phyloP scores from a whole-genome alignment of 2,888 invertebrate species.

The Trachelus iudaicus region DNA sequence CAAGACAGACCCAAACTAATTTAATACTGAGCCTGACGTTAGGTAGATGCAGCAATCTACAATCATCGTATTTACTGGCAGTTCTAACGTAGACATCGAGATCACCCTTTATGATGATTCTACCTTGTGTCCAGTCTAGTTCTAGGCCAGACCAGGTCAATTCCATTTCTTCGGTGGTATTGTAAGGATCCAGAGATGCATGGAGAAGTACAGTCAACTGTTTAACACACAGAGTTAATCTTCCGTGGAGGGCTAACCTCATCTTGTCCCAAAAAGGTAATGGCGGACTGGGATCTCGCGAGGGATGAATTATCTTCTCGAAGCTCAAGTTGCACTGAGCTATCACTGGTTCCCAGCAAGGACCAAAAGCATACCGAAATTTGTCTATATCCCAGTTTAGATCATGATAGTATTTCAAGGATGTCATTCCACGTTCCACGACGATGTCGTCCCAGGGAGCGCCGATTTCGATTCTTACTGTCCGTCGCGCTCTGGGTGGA shows the following conservation, averaged over 20 bases:
- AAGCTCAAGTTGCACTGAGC: slow-evolving; percentile 89
- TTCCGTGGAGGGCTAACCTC: slow-evolving; percentile 90
- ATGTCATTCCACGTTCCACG: slow-evolving; percentile 93
- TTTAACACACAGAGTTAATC: slow-evolving; percentile 87
- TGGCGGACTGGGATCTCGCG: slow-evolving; percentile 92
- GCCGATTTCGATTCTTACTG: slow-evolving; percentile 83
- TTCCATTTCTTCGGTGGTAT: slow-evolving; percentile 99
- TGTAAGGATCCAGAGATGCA: slow-evolving; percentile 97
- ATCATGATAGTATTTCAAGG: slow-evolving; percentile 98
- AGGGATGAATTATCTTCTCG: slow-evolving; percentile 87
- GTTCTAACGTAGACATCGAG: slow-evolving; percentile 95
- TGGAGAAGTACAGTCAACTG: slow-evolving; percentile 92
- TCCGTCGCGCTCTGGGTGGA: slow-evolving; percentile 80
- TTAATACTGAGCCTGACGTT: slow-evolving; percentile 85
- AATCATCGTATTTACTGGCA: slow-evolving; percentile 99
- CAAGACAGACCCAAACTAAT: slow-evolving; percentile 90
- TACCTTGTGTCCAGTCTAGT: slow-evolving; percentile 96
- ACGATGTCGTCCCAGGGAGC: slow-evolving; percentile 84
- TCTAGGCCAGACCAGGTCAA: slow-evolving; percentile 93
- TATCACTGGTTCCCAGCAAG: slow-evolving; percentile 98
- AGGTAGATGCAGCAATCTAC: slow-evolving; percentile 91
- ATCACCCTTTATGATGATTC: slow-evolving; percentile 91
- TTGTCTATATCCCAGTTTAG: slow-evolving; percentile 92
- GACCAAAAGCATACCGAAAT: slow-evolving; percentile 95
- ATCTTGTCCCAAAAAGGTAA: slow-evolving; percentile 98